These are phyloP conservation scores for Stegana nigrithorax DNA, from an alignment of 2,888 invertebrate species.

Conservation along the genomic window DNA sequence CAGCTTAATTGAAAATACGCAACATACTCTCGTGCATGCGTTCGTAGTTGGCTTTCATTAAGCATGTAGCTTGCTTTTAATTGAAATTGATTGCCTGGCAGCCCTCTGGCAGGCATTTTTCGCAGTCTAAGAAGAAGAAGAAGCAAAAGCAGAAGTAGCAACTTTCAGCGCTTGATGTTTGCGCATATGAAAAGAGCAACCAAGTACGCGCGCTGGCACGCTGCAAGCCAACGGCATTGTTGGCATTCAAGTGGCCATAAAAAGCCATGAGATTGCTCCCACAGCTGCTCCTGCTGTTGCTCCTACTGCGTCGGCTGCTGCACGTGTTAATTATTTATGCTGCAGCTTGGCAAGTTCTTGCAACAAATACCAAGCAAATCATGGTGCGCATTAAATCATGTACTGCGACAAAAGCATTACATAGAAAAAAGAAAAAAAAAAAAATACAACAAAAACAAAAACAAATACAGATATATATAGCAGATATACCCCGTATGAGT, in stretches of 20 bases:
- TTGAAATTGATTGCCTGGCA: constrained; percentile 17
- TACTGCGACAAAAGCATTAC: too few relatives aligned
- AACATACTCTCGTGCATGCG: not conserved
- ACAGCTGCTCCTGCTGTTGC: too few relatives aligned
- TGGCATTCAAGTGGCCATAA: too few relatives aligned
- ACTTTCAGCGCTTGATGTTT: too few relatives aligned
- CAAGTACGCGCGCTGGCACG: too few relatives aligned
- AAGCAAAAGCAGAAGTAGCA: not conserved
- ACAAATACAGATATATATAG: too few relatives aligned
- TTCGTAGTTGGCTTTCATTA: not conserved
- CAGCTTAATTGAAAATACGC: constrained; percentile 56
- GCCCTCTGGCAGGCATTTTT: not conserved
- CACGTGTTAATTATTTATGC: constrained; percentile 10
- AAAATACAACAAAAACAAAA: too few relatives aligned
- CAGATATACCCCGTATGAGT: too few relatives aligned
- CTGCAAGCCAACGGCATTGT: too few relatives aligned
- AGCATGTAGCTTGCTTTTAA: constrained; percentile 7
- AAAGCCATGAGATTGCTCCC: too few relatives aligned
- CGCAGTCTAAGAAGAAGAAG: not conserved
- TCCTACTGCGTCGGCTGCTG: not conserved
- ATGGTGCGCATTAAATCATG: not conserved
- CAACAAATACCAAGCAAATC: not conserved
- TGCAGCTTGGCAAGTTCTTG: not conserved
- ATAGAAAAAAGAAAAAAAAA: too few relatives aligned
- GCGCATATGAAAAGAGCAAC: too few relatives aligned